Base-by-base conservation (phyloP, 1,140 invertebrate species). In the Propsilocerus akamusi region DNA sequence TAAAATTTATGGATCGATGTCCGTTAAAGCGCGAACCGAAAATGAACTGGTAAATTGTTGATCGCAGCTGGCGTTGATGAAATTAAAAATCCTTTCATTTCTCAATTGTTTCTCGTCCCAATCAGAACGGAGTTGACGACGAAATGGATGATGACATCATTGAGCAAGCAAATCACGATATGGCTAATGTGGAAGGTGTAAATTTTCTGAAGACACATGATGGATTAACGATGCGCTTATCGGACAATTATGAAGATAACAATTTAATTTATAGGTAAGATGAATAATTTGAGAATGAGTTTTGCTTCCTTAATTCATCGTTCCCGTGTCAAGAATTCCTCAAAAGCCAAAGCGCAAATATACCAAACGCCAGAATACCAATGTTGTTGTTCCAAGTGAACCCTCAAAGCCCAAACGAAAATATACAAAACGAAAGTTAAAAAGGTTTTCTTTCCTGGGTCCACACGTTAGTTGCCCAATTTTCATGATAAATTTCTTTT, bases 211-310 rank as follows among this genome's bases (percentile, higher is more conserved):
- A 41, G 5, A 41, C n/a, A n/a, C n/a, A 41, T 10, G 34, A 41
- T 5, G 28, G 28, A 30, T 30, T n/a, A 12, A 10, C 14, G 14
- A 41, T 41, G 34, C 17, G 22, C 2, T 20, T 20, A 7, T 14
- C 14, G 2, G 22, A 41, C 22, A 20, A 41, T 41, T 41, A 41
- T 41, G 34, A 41, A 8, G 34, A 41, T 6, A 41, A 41, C 22
- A 41, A 41, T 41, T 41, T 41, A 41, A 41, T 41, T 41, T 41
- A 41, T 41, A 41, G 34, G 34, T 41, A 20, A 41, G 34, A 6
- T 7, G 14, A 30, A 7, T 2, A 12, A 12, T 30, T 30, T n/a
- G 11, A n/a, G n/a, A n/a, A n/a, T n/a, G n/a, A 41, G 22, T 12
- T 30, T 10, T 30, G 10, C 28, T 41, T 41, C 14, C 22, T 41